A percentile compares a stretch with the other conserved stretches of the same genome.
phyloP scores from a whole-genome alignment of 2,113 vertebrate genomes.

The Rhodinocichla rosea region DNA sequence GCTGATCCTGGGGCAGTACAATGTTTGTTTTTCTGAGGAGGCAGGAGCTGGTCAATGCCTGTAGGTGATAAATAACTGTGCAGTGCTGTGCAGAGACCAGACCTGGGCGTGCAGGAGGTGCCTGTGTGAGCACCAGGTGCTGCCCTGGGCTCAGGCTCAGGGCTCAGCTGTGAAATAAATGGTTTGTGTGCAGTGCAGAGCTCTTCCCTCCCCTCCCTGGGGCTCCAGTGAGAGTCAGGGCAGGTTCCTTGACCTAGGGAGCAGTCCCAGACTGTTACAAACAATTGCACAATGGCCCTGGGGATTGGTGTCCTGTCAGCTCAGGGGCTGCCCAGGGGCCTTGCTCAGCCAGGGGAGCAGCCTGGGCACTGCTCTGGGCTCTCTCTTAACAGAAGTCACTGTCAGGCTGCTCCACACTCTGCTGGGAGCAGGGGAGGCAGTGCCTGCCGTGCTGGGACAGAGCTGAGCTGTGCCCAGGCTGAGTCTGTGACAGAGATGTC shows the following conservation, averaged over 20 bases:
- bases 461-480: neutral
- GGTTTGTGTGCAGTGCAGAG: neutral
- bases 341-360: neutral
- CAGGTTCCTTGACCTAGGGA: neutral
- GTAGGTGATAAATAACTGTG: neutral
- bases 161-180: neutral
- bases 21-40: neutral
- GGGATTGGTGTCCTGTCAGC: neutral
- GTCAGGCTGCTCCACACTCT: rapidly evolving
- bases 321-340: neutral
- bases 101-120: neutral
- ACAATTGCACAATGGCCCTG: neutral
- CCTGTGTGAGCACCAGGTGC: neutral
- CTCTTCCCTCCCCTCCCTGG: neutral
- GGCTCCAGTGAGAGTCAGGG: neutral
- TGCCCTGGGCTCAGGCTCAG: neutral
- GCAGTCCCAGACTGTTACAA: neutral
- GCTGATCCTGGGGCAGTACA: rapidly evolving
- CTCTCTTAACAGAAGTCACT: rapidly evolving
- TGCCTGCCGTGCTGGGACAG: neutral
- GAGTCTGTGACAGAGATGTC: neutral
- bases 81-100: neutral
- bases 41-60: neutral
- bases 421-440: neutral
- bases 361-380: neutral